Evolutionary conservation across 1,140 invertebrate species (phyloP).

Genomic region (Drosophila ercepeae): DNA sequence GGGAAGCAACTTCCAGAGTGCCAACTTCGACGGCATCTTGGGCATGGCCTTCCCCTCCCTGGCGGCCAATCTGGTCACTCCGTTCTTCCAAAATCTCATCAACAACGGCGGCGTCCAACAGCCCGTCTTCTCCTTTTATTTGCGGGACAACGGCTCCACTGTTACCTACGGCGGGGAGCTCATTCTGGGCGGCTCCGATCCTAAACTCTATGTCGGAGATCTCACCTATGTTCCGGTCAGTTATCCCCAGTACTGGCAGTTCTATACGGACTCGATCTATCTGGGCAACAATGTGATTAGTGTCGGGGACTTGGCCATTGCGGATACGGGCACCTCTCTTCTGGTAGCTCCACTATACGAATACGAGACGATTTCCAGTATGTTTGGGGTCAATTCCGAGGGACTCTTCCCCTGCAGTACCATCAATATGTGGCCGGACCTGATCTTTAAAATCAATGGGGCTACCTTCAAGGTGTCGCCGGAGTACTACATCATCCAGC

Average conservation of each 20-base stretch:
- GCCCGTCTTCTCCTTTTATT: conserved; percentile 97
- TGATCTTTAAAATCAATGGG: conserved; percentile 50
- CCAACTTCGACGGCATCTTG: conserved; percentile 98
- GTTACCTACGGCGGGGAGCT: conserved; percentile 93
- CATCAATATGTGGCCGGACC: conserved; percentile 23
- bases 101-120: conserved; percentile 90
- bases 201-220: conserved; percentile 92
- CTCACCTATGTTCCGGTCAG: conserved; percentile 95
- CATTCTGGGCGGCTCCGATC: conserved; percentile 96
- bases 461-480: conserved; percentile 43
- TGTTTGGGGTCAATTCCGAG: conserved; percentile 14
- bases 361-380: conserved; percentile 4
- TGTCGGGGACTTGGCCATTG: conserved; percentile 87
- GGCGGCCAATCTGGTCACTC: conserved; percentile 93
- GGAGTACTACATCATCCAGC: conserved; percentile 51
- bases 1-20: conserved; percentile 93
- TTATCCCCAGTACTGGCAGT: conserved; percentile 97
- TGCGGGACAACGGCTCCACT: conserved; percentile 88
- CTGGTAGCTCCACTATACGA: conserved; percentile 87
- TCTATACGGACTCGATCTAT: conserved; percentile 92
- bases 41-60: conserved; percentile 95
- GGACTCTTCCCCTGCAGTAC: conserved; percentile 41
- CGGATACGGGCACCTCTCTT: conserved; percentile 91
- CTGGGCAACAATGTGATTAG: conserved; percentile 85
- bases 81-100: conserved; percentile 98